Evolutionary conservation across 1,140 invertebrate genomes (phyloP).

Genomic region (Colletes gigas): DNA sequence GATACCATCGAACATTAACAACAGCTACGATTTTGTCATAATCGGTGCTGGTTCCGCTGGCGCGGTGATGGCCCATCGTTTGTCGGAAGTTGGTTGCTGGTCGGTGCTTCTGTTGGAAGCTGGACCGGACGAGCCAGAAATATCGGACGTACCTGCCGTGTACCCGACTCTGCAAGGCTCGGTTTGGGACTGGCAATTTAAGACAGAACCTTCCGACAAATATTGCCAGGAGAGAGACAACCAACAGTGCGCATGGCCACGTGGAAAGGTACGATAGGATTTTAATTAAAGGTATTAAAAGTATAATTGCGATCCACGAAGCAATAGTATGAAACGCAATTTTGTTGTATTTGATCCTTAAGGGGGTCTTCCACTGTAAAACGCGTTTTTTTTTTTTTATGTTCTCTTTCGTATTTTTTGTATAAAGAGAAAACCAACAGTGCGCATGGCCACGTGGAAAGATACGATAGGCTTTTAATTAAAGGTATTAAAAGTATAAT

Average conservation of each 20-base stretch:
- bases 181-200: constrained; percentile 90
- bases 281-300: too few relatives aligned
- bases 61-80: constrained; percentile 88
- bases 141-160: constrained; percentile 88
- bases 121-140: constrained; percentile 88
- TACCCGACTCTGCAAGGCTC: constrained; percentile 87
- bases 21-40: constrained; percentile 88
- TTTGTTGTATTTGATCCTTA: too few relatives aligned
- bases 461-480: constrained; percentile 71
- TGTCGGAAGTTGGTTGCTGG: constrained; percentile 87
- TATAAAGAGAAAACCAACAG: constrained; percentile 75
- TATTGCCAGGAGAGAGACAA: constrained; percentile 86
- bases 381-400: too few relatives aligned
- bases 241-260: constrained; percentile 86
- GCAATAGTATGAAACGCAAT: too few relatives aligned
- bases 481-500: too few relatives aligned
- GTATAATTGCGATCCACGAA: too few relatives aligned
- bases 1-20: constrained; percentile 77
- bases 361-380: too few relatives aligned
- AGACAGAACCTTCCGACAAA: constrained; percentile 86
- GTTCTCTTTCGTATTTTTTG: too few relatives aligned
- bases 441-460: constrained; percentile 89
- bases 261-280: constrained; percentile 83
- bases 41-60: constrained; percentile 93
- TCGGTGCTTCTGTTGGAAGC: constrained; percentile 91